Base-by-base conservation (phyloP, 2,113 vertebrate genomes). In the Aix galericulata region DNA sequence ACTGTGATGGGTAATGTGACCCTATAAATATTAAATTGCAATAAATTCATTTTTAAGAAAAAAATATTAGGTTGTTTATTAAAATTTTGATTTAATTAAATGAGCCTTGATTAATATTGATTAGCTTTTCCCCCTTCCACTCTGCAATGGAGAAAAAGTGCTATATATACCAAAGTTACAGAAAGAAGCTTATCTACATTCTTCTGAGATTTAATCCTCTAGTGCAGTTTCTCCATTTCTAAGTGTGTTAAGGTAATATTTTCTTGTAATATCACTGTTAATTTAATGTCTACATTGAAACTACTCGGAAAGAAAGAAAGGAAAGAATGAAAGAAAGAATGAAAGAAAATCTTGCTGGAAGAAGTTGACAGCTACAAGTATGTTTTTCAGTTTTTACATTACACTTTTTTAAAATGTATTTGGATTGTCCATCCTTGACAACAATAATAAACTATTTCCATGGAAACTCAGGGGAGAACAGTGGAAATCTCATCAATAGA, bases 401-500 rank as follows among this genome's bases (percentile, higher is more conserved):
- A 73, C 62, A 13, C 58, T 93, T 91, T 67, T 93, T 93, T 79
- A 82, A 92, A 96, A 64, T 50, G 38, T 94, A 68, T 58, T 87
- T 89, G 46, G n/a, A 75, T 89, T 82, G 58, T 91, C 94, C 86
- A 91, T 87, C 77, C 77, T 94, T 97, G 82, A 89, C 53, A 97
- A 77, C 15, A 94, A 73, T 95, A 96, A 97, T 94, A 97, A 96
- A 97, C 82, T 87, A 97, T 96, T 98, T 96, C 95, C 88, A 95
- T 97, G 94, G 96, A 95, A 98, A 97, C 94, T 93, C 82, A 44
- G 69, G 42, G 9, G 36, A 74, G 53, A 77, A 82, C 69, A 58
- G 48, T 36, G 59, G 81, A 62, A 82, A 74, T 91, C 58, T 78
- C 91, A 53, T 94, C 86, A 75, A 17, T 42, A 82, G 31, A 92